Conservation (phyloP, 2,113 vertebrate genomes). For the Lophura nycthemera region DNA sequence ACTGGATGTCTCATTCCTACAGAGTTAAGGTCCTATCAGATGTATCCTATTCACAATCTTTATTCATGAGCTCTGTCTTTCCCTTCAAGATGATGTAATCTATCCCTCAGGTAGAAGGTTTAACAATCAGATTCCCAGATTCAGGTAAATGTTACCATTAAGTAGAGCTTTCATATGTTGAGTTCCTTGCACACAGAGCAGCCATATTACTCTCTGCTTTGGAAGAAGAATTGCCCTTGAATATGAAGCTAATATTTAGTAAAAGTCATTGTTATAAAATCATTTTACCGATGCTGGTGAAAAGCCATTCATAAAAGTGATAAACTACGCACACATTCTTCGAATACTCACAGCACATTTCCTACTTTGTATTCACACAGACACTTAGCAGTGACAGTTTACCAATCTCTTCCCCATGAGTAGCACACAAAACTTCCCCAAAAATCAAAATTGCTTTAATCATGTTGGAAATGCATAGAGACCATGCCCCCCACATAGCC, state of each 20-base stretch:
- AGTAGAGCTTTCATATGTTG: conserved; percentile 11
- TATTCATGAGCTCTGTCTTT: background rate
- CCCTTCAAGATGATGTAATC: background rate
- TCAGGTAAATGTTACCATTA: background rate
- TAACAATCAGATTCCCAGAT: conserved; percentile 26
- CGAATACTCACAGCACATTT: background rate
- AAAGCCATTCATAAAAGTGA: conserved; percentile 8
- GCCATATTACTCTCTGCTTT: background rate
- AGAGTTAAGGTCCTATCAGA: background rate
- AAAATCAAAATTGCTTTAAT: background rate
- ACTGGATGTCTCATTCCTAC: background rate
- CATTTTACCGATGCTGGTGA: background rate
- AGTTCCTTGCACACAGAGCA: background rate
- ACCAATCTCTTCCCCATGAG: background rate
- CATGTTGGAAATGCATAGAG: background rate
- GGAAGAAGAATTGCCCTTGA: background rate
- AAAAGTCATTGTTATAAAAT: conserved; percentile 27
- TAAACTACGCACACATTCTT: background rate
- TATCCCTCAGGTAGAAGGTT: background rate
- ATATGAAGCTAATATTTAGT: conserved; percentile 22
- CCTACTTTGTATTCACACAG: background rate
- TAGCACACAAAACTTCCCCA: background rate
- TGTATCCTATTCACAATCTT: background rate
- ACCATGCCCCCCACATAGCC: background rate
- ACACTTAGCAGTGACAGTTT: background rate